These are phyloP conservation scores for Diachrysia chrysitis DNA, from an alignment of 2,888 invertebrate species.

Conservation along the genomic window DNA sequence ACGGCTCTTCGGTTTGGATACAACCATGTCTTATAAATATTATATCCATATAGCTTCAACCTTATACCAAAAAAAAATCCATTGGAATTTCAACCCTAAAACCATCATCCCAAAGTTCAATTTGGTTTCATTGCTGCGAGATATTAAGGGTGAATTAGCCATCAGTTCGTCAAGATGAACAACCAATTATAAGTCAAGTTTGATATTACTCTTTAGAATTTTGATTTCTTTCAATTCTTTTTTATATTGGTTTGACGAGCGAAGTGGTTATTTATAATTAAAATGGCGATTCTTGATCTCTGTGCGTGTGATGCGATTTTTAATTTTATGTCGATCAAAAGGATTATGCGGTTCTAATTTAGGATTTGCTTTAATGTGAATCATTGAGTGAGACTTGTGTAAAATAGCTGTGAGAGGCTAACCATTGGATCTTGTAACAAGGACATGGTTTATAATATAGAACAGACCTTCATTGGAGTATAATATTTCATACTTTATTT, in stretches of 20 bases:
- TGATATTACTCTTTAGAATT: conserved; percentile 85
- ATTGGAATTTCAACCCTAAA: conserved; percentile 58
- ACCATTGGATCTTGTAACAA: background rate
- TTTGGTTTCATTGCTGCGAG: conserved; percentile 31
- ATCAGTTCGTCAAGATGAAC: conserved; percentile 75
- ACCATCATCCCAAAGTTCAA: background rate
- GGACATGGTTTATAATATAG: background rate
- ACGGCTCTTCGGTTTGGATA: conserved; percentile 87
- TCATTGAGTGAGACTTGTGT: conserved; percentile 26
- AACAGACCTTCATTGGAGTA: too few relatives aligned
- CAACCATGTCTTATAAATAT: conserved; percentile 86
- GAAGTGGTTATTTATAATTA: conserved; percentile 83
- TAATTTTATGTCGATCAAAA: conserved; percentile 83
- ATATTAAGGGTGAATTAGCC: conserved; percentile 63
- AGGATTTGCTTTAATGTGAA: conserved; percentile 50
- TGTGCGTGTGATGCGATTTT: conserved; percentile 70
- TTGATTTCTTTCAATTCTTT: conserved; percentile 86
- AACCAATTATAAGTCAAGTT: conserved; percentile 87
- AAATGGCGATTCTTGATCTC: conserved; percentile 80
- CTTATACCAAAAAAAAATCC: conserved; percentile 60
- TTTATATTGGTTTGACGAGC: conserved; percentile 76
- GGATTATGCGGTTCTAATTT: conserved; percentile 65
- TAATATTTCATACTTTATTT: too few relatives aligned
- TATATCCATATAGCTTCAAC: conserved; percentile 73
- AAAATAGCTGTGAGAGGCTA: conserved; percentile 7